Evolutionary conservation across 2,797 vertebrate species (phyloP).

Genomic region (Pelobates cultripes): DNA sequence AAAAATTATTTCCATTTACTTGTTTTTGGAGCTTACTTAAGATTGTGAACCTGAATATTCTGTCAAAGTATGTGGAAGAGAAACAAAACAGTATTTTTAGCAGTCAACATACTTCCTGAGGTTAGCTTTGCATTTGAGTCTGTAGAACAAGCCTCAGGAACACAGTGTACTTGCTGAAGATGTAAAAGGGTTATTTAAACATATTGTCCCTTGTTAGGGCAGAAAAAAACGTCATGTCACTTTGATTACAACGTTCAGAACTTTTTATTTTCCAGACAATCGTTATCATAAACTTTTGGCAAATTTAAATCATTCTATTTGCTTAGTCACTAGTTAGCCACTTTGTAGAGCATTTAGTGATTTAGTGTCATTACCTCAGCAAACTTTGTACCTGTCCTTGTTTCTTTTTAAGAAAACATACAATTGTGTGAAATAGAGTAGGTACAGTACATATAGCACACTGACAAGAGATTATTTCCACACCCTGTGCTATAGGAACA

Average conservation of each 20-base stretch:
- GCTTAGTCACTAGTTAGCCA: neutral
- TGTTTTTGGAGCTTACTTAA: too few species aligned
- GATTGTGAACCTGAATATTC: too few species aligned
- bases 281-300: conserved; percentile 1
- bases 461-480: neutral
- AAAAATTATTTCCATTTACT: too few species aligned
- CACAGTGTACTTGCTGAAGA: conserved; percentile 13
- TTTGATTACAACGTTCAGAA: neutral
- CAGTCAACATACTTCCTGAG: too few species aligned
- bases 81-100: too few species aligned
- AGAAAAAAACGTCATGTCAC: conserved; percentile 6
- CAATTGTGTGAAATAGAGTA: neutral
- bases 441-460: neutral
- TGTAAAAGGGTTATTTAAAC: neutral
- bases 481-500: neutral
- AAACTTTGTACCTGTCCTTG: neutral
- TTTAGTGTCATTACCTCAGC: neutral
- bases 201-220: conserved; percentile 13
- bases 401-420: neutral
- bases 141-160: conserved; percentile 11
- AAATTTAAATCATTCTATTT: neutral
- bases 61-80: too few species aligned
- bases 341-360: neutral
- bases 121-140: neutral
- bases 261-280: neutral